These are phyloP conservation scores for Engystomops pustulosus DNA, from an alignment of 2,113 vertebrate species.

Conservation along the genomic window DNA sequence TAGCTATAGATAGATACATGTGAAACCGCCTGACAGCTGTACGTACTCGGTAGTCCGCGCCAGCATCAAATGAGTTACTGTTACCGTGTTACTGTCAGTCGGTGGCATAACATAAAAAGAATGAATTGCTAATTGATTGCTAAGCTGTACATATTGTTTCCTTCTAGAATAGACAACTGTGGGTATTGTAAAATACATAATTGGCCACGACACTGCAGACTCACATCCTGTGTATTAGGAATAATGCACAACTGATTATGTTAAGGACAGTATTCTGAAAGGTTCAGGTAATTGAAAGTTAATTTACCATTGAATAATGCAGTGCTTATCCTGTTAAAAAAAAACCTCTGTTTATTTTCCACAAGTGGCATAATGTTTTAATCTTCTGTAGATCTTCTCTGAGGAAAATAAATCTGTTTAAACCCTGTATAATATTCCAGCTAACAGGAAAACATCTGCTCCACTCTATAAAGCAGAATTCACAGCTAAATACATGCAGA, in stretches of 20 bases:
- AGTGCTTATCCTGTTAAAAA: constrained; percentile 54
- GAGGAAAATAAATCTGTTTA: constrained; percentile 59
- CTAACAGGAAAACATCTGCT: constrained; percentile 58
- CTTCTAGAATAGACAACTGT: constrained; percentile 35
- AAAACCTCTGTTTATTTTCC: constrained; percentile 57
- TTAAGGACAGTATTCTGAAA: constrained; percentile 54
- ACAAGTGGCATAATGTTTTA: constrained; percentile 59
- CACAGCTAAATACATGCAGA: neutral
- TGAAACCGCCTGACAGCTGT: constrained; percentile 37
- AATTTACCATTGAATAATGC: constrained; percentile 54
- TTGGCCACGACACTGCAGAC: constrained; percentile 48
- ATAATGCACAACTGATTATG: constrained; percentile 57
- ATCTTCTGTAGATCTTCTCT: constrained; percentile 53
- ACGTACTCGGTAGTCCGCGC: neutral
- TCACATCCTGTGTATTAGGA: constrained; percentile 46
- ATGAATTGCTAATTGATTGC: constrained; percentile 48
- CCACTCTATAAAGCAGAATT: constrained; percentile 28
- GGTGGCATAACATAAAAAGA: constrained; percentile 30
- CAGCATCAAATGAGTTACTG: constrained; percentile 39
- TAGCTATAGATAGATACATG: constrained; percentile 42
- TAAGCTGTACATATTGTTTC: constrained; percentile 49
- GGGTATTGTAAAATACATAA: constrained; percentile 50
- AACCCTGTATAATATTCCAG: constrained; percentile 57
- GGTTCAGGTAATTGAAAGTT: constrained; percentile 59
- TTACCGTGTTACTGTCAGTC: constrained; percentile 21